phyloP scores from a whole-genome alignment of 2,888 invertebrate species.

The Oxystoma pomonae region DNA sequence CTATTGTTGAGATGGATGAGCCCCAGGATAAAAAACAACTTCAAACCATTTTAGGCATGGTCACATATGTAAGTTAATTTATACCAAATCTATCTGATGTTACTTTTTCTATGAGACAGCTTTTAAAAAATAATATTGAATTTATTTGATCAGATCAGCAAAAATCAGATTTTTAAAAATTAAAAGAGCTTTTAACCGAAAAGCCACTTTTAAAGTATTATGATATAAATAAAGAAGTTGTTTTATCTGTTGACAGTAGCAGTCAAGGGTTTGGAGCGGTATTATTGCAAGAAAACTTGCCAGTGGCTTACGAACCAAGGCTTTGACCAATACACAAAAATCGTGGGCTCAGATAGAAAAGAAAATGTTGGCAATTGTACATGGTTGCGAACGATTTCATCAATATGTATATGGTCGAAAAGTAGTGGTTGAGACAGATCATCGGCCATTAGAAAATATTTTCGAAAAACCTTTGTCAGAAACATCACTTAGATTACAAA shows the following conservation, averaged over 20 bases:
- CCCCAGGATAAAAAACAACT: conserved; percentile 30
- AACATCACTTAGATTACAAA: not conserved
- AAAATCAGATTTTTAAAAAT: conserved; percentile 6
- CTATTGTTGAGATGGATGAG: conserved; percentile 21
- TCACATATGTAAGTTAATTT: conserved; percentile 30
- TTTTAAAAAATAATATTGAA: conserved; percentile 16
- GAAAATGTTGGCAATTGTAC: conserved; percentile 28
- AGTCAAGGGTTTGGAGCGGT: conserved; percentile 23
- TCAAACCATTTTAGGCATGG: conserved; percentile 32
- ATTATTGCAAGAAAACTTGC: conserved; percentile 29
- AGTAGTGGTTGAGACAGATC: conserved; percentile 21
- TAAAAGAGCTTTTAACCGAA: not conserved
- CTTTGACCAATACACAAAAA: conserved; percentile 25
- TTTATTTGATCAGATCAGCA: conserved; percentile 10
- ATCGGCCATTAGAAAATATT: not conserved
- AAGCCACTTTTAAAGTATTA: conserved; percentile 13
- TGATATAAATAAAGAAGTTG: conserved; percentile 3
- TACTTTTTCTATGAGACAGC: conserved; percentile 16
- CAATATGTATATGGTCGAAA: conserved; percentile 24
- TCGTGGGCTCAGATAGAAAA: conserved; percentile 31
- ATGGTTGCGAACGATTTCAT: conserved; percentile 8
- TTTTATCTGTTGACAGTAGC: conserved; percentile 25
- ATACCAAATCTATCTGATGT: conserved; percentile 23
- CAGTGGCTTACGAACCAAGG: conserved; percentile 32
- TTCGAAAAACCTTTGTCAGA: not conserved